Conservation (phyloP, 1,140 invertebrate genomes). For the Hesperophylax magnus region DNA sequence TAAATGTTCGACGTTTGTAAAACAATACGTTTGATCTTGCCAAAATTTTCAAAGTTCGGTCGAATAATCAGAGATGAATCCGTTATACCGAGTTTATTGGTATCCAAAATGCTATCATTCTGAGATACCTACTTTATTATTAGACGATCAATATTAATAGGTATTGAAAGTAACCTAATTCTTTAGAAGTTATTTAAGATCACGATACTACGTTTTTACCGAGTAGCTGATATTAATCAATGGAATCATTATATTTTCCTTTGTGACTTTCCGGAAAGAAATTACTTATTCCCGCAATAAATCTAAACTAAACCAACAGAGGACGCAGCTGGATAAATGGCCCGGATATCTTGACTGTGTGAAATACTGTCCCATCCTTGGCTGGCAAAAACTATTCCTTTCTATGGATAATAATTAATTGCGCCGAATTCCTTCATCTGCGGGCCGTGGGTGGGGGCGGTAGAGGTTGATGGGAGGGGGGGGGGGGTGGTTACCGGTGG, state of each 20-base stretch:
- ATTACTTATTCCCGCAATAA: not conserved
- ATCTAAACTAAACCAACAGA: not conserved
- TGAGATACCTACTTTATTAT: no score
- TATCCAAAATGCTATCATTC: no score
- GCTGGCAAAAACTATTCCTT: conserved; percentile 7
- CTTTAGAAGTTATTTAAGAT: no score
- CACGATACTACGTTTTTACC: no score
- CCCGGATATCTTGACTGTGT: conserved; percentile 2
- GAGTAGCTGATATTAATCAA: no score
- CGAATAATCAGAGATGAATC: no score
- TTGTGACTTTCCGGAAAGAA: not conserved
- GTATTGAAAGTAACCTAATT: no score
- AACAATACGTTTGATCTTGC: not conserved
- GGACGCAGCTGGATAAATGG: not conserved
- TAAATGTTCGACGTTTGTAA: not conserved
- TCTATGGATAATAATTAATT: conserved; percentile 25
- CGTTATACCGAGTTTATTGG: no score
- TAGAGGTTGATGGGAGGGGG: not conserved
- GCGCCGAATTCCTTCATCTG: not conserved
- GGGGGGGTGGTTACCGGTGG: not conserved
- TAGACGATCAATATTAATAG: no score
- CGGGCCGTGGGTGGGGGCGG: not conserved
- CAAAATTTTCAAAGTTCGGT: no score
- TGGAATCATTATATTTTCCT: no score
- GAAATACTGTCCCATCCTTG: conserved; percentile 25